A percentile compares a stretch with the other conserved stretches of the same genome.
Conservation (phyloP, 2,888 invertebrate genomes). For the Philopedon plagiatum region DNA sequence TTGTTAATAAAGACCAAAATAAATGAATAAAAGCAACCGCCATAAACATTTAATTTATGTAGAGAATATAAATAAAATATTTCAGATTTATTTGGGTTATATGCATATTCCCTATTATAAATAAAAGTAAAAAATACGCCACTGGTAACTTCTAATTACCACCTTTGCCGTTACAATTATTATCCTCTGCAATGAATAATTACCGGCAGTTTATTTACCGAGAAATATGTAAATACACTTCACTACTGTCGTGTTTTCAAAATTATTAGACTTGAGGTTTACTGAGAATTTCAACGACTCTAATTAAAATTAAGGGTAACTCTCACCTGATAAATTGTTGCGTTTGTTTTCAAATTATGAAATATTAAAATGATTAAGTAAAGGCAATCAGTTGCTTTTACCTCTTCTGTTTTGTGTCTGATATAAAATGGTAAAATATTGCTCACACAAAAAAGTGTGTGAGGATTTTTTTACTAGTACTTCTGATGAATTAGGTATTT, state of each 20-base stretch:
- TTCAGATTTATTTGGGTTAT: too few species aligned
- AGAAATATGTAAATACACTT: slow-evolving; percentile 63
- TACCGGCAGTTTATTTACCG: slow-evolving; percentile 63
- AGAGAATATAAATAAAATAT: too few species aligned
- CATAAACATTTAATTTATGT: too few species aligned
- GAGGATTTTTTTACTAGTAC: too few species aligned
- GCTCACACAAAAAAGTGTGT: too few species aligned
- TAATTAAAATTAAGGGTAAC: slow-evolving; percentile 57
- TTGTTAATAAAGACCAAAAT: too few species aligned
- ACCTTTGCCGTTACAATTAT: slow-evolving; percentile 61
- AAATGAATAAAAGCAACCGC: too few species aligned
- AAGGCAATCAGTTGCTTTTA: neutral
- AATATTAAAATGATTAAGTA: slow-evolving; percentile 3
- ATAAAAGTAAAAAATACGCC: too few species aligned
- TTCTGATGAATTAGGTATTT: too few species aligned
- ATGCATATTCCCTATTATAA: too few species aligned
- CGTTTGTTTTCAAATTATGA: slow-evolving; percentile 9
- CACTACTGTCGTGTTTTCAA: slow-evolving; percentile 61
- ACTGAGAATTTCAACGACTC: slow-evolving; percentile 60
- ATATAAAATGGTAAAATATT: too few species aligned
- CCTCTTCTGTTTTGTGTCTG: neutral
- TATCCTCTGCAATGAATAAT: slow-evolving; percentile 64
- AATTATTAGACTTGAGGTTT: slow-evolving; percentile 61
- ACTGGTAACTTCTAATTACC: slow-evolving; percentile 5
- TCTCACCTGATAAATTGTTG: slow-evolving; percentile 14